Evolutionary conservation across 2,797 vertebrate species (phyloP), one percentile per base, ranked within the genome.

Genomic region (Microctenopoma lineatum): DNA sequence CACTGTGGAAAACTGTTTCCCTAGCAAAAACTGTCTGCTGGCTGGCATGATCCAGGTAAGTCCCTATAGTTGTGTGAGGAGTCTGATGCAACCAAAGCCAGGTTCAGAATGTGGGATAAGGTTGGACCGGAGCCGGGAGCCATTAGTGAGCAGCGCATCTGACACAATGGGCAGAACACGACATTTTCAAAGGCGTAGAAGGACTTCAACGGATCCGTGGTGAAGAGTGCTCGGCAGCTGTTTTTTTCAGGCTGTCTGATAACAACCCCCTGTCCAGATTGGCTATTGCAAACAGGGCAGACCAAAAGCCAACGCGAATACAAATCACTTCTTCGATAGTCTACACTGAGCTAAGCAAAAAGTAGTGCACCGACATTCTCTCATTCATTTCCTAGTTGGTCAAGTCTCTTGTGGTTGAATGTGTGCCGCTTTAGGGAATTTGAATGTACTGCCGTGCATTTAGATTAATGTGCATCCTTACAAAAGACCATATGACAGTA

Each of bases 211-310:
- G 44, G 76, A 79, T 81, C 66, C 2, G 42, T 41, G 73, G 75
- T 65, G 77, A 70, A 68, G 79, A 84, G 81, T 62, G 75, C 79
- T 56, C 57, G 77, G 88, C 89, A 90, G 90, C 89, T 92, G 90
- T 90, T 91, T 91, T 89, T 91, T 92, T 92, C 89, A 92, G 84
- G 61, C 71, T 72, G 79, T 87, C 84, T 72, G 89, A 92, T 92
- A 92, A 92, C 87, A 88, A 81, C 71, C 83, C 69, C 73, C 75
- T 71, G 83, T 86, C 84, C 84, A 90, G 87, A 88, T 69, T 81
- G 79, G 76, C 70, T 48, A 77, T 57, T 69, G 80, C 79, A 80
- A 84, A 82, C 71, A 61, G 66, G 58, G 64, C 66, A 66, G 51
- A 79, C 59, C n/a, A 16, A 61, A 55, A 69, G 65, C 65, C 81